phyloP scores from a whole-genome alignment of 35 echinoderm and acorn worm species.

The Lytechinus variegatus region DNA sequence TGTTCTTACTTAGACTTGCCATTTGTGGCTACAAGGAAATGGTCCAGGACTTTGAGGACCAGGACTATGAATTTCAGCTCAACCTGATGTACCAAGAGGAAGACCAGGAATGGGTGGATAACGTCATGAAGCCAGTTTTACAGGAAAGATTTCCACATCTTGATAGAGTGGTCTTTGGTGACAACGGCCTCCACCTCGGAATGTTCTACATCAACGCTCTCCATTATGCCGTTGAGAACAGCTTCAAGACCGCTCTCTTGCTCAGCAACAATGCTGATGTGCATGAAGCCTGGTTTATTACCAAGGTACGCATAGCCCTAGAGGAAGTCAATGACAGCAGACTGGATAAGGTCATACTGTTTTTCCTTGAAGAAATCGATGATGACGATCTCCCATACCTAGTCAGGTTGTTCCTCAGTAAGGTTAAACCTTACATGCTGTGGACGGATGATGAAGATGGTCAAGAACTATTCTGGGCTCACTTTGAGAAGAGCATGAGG shows the following conservation, averaged over 20 bases:
- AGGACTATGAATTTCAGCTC: too few species aligned
- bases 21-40: too few species aligned
- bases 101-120: too few species aligned
- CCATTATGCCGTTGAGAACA: slow-evolving; percentile 19
- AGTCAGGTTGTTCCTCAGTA: too few species aligned
- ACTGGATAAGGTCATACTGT: slow-evolving; percentile 25
- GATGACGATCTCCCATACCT: too few species aligned
- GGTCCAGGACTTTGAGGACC: too few species aligned
- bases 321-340: slow-evolving; percentile 14
- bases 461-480: slow-evolving; percentile 18
- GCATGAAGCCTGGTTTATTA: slow-evolving; percentile 14
- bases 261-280: background rate
- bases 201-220: slow-evolving; percentile 16
- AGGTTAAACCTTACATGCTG: too few species aligned
- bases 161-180: background rate
- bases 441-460: slow-evolving; percentile 36
- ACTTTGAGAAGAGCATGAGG: slow-evolving; percentile 16
- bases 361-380: too few species aligned
- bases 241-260: slow-evolving; percentile 9
- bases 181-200: background rate
- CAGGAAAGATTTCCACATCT: too few species aligned
- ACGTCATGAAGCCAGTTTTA: too few species aligned
- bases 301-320: background rate
- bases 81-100: too few species aligned
- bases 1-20: too few species aligned